phyloP scores from a whole-genome alignment of 2,113 vertebrate species.

The Odontesthes bonariensis region DNA sequence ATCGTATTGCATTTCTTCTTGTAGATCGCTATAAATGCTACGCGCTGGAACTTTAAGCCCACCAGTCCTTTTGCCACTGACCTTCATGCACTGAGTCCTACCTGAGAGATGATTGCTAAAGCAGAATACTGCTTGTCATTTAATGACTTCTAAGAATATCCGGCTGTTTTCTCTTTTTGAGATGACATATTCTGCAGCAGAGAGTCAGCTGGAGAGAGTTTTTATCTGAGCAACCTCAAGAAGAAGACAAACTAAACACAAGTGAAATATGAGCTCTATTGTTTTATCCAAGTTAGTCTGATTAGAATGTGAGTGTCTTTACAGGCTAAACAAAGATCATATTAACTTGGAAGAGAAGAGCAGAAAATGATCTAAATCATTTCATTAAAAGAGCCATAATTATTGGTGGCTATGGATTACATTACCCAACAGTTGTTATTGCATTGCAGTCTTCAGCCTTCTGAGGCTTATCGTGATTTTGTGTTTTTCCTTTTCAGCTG shows the following conservation, averaged over 20 bases:
- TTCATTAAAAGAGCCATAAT: conserved; percentile 62
- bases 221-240: conserved; percentile 8
- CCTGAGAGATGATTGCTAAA: conserved; percentile 11
- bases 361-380: conserved; percentile 58
- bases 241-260: conserved; percentile 15
- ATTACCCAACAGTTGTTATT: conserved; percentile 61
- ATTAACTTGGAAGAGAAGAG: conserved; percentile 37
- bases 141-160: conserved; percentile 10
- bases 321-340: conserved; percentile 27
- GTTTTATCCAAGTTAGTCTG: conserved; percentile 8
- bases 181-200: neutral
- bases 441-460: conserved; percentile 48
- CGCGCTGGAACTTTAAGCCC: neutral
- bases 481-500: conserved; percentile 58
- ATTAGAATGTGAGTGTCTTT: conserved; percentile 39
- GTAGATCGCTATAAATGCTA: neutral
- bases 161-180: conserved; percentile 3
- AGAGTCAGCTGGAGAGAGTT: conserved; percentile 6
- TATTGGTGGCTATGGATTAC: conserved; percentile 49
- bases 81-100: neutral
- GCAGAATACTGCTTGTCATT: neutral
- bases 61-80: neutral
- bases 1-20: neutral
- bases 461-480: conserved; percentile 67
- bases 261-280: conserved; percentile 26